A percentile compares a stretch with the other conserved stretches of the same genome.
phyloP scores from a whole-genome alignment of 2,888 invertebrate genomes.

The Saturnia pavonia region DNA sequence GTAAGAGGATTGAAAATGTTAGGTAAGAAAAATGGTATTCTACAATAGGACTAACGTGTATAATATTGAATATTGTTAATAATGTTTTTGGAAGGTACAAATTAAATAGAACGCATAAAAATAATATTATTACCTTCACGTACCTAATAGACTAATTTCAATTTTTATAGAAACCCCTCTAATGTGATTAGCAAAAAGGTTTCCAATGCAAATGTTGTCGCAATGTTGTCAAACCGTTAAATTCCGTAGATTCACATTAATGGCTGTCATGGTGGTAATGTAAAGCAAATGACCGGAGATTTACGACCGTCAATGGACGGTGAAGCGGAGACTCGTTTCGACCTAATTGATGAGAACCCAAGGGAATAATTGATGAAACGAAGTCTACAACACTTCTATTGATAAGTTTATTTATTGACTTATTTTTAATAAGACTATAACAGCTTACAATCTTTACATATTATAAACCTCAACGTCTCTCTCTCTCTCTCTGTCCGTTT shows the following conservation, averaged over 20 bases:
- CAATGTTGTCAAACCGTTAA: slow-evolving; percentile 15
- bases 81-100: background rate
- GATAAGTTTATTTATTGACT: no score
- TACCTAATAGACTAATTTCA: background rate
- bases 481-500: no score
- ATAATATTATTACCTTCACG: background rate
- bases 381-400: slow-evolving; percentile 21
- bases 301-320: slow-evolving; percentile 31
- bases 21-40: no score
- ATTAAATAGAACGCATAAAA: slow-evolving; percentile 1
- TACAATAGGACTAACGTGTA: no score
- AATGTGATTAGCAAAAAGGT: slow-evolving; percentile 16
- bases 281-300: slow-evolving; percentile 31
- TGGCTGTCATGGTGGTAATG: slow-evolving; percentile 28
- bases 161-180: background rate
- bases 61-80: background rate
- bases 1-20: no score
- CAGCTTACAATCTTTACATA: no score
- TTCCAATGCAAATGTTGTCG: slow-evolving; percentile 16
- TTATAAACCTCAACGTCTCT: no score
- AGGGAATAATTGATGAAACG: slow-evolving; percentile 30
- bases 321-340: slow-evolving; percentile 30
- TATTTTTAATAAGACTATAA: no score
- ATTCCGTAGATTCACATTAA: slow-evolving; percentile 24
- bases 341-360: slow-evolving; percentile 31